Evolutionary conservation across 2,113 vertebrate genomes (phyloP), one percentile per base, ranked within the genome.

Genomic region (Oceanodroma tethys): DNA sequence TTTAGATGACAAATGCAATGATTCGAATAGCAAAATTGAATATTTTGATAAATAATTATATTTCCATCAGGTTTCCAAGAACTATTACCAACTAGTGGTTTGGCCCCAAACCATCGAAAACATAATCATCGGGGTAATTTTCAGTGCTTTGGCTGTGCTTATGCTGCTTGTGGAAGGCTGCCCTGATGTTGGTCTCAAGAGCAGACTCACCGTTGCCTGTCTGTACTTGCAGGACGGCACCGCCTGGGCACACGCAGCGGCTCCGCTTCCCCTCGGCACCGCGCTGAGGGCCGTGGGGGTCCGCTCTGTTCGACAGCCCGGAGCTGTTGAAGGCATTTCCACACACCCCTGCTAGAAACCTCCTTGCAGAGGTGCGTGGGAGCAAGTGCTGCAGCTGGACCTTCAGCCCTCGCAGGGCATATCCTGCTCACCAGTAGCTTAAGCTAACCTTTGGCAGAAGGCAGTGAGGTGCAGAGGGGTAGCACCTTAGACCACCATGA

Each of bases 241-340:
- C 1, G 3, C 34, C 29, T 71, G 43, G 50, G 50, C 40, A 65
- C 13, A 38, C 1, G 1, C 0, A 0, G 13, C 0, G 1, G 45
- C 45, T 79, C 32, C 1, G 0, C 30, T 50, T 42, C 29, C 30
- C 23, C 45, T 62, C 2, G 1, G 47, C 45, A 5, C 27, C 2
- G 3, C 0, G 1, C 78, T 40, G 16, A 58, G 34, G 21, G 23
- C 13, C 4, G 0, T 7, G 15, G 16, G 15, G 21, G 10, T 66
- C 66, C 0, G 3, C 38, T 59, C 32, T 34, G 10, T 47, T 71
- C 16, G 52, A 16, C 68, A 52, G 9, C 23, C 42, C 45, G 48
- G 22, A 70, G 42, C 10, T 76, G 9, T 6, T 17, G 15, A 38
- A 50, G 34, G 27, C 23, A 16, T 78, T 59, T 66, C 65, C 45